phyloP scores from a whole-genome alignment of 1,140 invertebrate genomes.

The Palaemon carinicauda region DNA sequence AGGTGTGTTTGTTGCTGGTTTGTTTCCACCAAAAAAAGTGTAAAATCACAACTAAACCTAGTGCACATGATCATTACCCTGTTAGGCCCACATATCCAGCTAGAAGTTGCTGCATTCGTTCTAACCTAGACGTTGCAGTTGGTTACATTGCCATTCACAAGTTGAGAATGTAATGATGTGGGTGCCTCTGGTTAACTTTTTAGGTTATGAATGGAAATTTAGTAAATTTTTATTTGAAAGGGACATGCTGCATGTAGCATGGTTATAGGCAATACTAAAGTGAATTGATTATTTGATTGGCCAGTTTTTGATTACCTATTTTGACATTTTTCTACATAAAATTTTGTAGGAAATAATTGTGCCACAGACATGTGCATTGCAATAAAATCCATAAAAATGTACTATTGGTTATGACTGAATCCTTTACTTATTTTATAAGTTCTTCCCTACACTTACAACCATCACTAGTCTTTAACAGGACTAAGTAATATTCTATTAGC shows the following conservation, averaged over 20 bases:
- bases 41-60: constrained; percentile 57
- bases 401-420: background rate
- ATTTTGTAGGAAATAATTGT: constrained; percentile 59
- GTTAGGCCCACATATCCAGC: background rate
- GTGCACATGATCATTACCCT: constrained; percentile 52
- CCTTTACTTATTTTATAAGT: too few species aligned
- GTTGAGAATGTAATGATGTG: too few species aligned
- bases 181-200: too few species aligned
- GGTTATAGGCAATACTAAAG: constrained; percentile 42
- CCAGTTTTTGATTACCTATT: constrained; percentile 21
- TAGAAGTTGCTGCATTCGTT: too few species aligned
- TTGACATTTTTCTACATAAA: constrained; percentile 58
- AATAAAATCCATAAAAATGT: constrained; percentile 58
- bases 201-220: too few species aligned
- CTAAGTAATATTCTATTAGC: too few species aligned
- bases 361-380: constrained; percentile 60
- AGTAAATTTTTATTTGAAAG: too few species aligned
- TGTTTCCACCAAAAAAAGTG: constrained; percentile 58
- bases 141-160: too few species aligned
- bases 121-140: too few species aligned
- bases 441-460: too few species aligned
- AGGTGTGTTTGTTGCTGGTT: constrained; percentile 56
- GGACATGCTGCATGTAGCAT: constrained; percentile 26
- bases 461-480: too few species aligned
- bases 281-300: constrained; percentile 36